These are phyloP conservation scores for Characodon lateralis DNA, from an alignment of 2,797 vertebrate species.

Conservation along the genomic window DNA sequence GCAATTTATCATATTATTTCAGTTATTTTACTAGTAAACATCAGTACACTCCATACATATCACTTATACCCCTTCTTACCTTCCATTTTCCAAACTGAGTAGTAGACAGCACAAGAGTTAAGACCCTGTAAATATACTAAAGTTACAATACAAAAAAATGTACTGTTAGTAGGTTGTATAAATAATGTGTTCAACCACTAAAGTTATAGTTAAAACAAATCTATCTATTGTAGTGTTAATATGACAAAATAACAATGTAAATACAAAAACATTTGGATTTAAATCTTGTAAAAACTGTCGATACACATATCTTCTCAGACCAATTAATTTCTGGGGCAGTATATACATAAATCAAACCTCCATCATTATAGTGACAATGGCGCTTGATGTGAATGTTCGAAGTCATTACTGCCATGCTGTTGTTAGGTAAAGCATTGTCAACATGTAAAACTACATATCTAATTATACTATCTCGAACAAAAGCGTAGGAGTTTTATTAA, in stretches of 20 bases:
- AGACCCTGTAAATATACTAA: neutral
- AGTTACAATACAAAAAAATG: neutral
- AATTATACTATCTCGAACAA: neutral
- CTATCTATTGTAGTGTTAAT: neutral
- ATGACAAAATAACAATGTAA: neutral
- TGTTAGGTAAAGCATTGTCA: neutral
- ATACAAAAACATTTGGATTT: neutral
- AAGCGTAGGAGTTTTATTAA: neutral
- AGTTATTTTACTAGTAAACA: neutral
- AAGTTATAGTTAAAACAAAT: neutral
- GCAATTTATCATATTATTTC: neutral
- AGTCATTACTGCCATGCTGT: neutral
- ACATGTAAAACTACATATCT: neutral
- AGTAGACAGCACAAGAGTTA: neutral
- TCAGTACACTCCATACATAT: neutral
- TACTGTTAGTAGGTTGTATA: too few species aligned
- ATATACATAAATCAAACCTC: too few species aligned
- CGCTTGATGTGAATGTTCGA: neutral
- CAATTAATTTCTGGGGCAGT: too few species aligned
- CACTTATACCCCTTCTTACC: neutral
- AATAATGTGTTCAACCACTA: neutral
- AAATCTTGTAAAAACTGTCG: neutral
- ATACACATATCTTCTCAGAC: neutral
- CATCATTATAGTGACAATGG: neutral
- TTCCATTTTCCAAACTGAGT: neutral